These are phyloP conservation scores for Mesopsocus fuscifrons DNA, from an alignment of 2,888 invertebrate species.

Conservation along the genomic window DNA sequence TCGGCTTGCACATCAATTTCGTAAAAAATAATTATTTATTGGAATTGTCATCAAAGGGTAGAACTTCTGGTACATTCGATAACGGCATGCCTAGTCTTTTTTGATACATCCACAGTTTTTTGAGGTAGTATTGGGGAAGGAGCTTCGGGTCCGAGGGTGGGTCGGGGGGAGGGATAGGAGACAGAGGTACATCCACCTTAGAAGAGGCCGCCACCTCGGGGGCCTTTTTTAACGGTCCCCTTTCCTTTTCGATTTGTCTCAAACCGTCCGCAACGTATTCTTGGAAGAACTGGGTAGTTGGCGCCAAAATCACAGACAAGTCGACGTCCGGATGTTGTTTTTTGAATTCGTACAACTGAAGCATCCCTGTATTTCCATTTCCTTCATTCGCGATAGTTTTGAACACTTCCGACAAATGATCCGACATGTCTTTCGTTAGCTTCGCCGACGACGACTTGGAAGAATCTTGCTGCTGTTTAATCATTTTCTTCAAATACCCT, in stretches of 20 bases:
- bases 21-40: too few species aligned
- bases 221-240: slow-evolving; percentile 14
- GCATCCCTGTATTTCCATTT: slow-evolving; percentile 57
- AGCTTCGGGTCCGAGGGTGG: not conserved
- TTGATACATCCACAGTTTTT: not conserved
- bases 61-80: slow-evolving; percentile 2
- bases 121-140: not conserved
- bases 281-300: slow-evolving; percentile 69
- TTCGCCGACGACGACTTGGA: slow-evolving; percentile 23
- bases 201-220: not conserved
- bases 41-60: not conserved
- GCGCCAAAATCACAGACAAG: slow-evolving; percentile 64
- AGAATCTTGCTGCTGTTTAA: slow-evolving; percentile 35
- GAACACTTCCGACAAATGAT: slow-evolving; percentile 72
- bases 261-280: slow-evolving; percentile 67
- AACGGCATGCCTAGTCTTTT: not conserved
- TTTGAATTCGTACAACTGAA: slow-evolving; percentile 58
- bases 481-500: slow-evolving; percentile 61
- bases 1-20: too few species aligned
- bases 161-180: not conserved
- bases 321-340: slow-evolving; percentile 64
- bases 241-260: slow-evolving; percentile 34
- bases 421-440: slow-evolving; percentile 63
- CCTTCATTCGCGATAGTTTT: slow-evolving; percentile 80
- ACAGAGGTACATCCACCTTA: not conserved